Evolutionary conservation across 2,888 invertebrate genomes (phyloP), one percentile per base, ranked within the genome.

Genomic region (Andrena haemorrhoa): DNA sequence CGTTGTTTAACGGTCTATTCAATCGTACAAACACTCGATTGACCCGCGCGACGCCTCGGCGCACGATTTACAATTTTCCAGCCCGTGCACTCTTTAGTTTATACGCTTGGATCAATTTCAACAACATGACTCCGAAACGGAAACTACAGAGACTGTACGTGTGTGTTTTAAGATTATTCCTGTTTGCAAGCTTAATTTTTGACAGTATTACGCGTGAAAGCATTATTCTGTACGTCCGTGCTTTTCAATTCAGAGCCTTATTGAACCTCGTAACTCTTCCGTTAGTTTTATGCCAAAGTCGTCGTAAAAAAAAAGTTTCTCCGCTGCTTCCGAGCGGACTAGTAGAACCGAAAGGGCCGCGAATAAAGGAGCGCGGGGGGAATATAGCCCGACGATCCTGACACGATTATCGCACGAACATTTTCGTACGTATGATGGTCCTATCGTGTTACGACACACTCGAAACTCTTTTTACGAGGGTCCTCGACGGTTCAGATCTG

Each of bases 361-460:
- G 61, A 71, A 58, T 26, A 41, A 7, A n/a, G 41, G 26, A 16
- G 26, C 16, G 49, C 49, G 10, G 12, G 29, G 51, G 12, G 33
- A 68, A 41, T 60, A 63, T 60, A 78, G 41, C 33, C 41, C 23
- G 8, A 33, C 49, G 47, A 82, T 74, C 66, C 70, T 31, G 66
- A 60, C 66, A 79, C 61, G 81, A 75, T 75, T 70, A 61, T 41
- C 68, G 41, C 33, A 75, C 41, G 41, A 66, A 66, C 63, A 80
- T 80, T 81, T 71, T 68, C 47, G 29, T 56, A 49, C 33, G 49
- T 66, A 66, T 47, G 72, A 72, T 51, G 71, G 65, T 79, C 16
- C 73, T 53, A 51, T 80, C 75, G 70, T 58, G 70, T 82, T 77
- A 77, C 61, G 73, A 82, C 70, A 77, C 49, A 70, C 73, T 82